Evolutionary conservation across 1,140 invertebrate species (phyloP), one percentile per base, ranked within the genome.

Genomic region (Platyura marginata): DNA sequence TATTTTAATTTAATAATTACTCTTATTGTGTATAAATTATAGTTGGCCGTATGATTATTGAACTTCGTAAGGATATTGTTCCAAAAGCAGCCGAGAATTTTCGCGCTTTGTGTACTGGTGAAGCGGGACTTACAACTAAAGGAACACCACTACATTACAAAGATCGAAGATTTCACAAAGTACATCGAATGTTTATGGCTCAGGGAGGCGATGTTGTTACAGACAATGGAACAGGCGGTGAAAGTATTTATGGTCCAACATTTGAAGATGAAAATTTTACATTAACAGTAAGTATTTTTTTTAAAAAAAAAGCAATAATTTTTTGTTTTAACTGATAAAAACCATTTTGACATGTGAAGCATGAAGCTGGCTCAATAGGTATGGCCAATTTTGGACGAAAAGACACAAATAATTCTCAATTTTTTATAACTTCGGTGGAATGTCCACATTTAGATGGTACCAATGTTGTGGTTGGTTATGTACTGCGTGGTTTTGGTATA

Each of bases 71-170:
- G 53, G 75, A 96, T 70, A 67, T 84, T 47, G 87, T 86, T 16
- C 93, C 93, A 25, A 80, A 74, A 61, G 94, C 92, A 41, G 80
- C 77, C 37, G 85, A 92, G 64, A 96, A 96, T 66, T 95, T 96
- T 63, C 70, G 84, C 51, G 75, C 75, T 3, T 55, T 96, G 2
- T 94, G 89, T 56, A 92, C 87, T 0, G 89, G 89, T 15, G 83
- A 88, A 62, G 78, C 72, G 48, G 85, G 84, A 13, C 63, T 72
- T 36, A 81, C 81, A 0, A 56, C 52, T n/a, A 58, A 67, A 46
- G 74, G 75, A 2, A 79, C 77, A 53, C 75, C 70, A 10, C 56
- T 89, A 5, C 38, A 40, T n/a, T 87, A 76, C 50, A 86, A 83
- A 60, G 78, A 79, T 35, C 65, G 68, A 1, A 61, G 62, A 38